Evolutionary conservation across 2,113 vertebrate species (phyloP).

Genomic region (Microcebus lehilahytsara): DNA sequence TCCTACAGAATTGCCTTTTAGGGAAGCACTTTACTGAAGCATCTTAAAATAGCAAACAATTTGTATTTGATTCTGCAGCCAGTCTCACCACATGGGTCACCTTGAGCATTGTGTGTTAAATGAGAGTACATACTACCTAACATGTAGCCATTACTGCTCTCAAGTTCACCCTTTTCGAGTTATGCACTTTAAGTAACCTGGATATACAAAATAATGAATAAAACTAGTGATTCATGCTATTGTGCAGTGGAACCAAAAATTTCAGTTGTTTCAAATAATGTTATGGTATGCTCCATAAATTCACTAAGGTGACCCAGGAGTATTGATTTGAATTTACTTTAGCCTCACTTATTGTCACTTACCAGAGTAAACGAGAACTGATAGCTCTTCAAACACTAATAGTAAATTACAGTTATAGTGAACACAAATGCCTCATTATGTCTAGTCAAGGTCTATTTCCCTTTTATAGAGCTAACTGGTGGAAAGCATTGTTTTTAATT

Average conservation of each 20-base stretch:
- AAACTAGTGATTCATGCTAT: accelerated
- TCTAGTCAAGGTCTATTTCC: slow-evolving; percentile 81
- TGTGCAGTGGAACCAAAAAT: not conserved
- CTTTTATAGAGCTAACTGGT: slow-evolving; percentile 64
- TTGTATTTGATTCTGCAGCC: not conserved
- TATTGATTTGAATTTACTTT: slow-evolving; percentile 78
- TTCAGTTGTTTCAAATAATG: slow-evolving; percentile 38
- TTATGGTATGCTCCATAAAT: slow-evolving; percentile 71
- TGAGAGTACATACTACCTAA: not conserved
- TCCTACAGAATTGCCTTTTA: not conserved
- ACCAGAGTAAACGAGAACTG: slow-evolving; percentile 78
- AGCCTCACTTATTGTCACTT: slow-evolving; percentile 79
- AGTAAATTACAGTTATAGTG: slow-evolving; percentile 76
- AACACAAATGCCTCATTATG: slow-evolving; percentile 82
- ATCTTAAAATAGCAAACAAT: not conserved
- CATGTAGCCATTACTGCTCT: not conserved
- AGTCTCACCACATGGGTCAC: not conserved
- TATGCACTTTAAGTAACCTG: not conserved
- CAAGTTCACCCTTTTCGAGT: not conserved
- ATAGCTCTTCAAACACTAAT: slow-evolving; percentile 72
- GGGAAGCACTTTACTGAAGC: not conserved
- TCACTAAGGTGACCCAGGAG: slow-evolving; percentile 80
- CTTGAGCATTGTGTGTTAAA: not conserved
- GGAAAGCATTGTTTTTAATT: slow-evolving; percentile 78
- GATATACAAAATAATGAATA: not conserved